Evolutionary conservation across 2,888 invertebrate species (phyloP).

Genomic region (Nomada goodeniana): DNA sequence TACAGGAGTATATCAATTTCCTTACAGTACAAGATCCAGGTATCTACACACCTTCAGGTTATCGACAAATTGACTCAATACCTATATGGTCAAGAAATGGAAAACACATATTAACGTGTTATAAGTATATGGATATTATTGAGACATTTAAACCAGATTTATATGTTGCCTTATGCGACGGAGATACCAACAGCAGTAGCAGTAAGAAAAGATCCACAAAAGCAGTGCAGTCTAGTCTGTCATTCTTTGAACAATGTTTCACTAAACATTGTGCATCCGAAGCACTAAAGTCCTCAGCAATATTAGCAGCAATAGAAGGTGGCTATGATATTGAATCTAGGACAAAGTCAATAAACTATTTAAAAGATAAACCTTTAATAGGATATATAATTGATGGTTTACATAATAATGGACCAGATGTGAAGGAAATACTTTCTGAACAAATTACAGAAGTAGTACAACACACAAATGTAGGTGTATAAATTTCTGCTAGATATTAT

Average conservation of each 20-base stretch:
- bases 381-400: constrained; percentile 94
- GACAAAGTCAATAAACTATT: constrained; percentile 87
- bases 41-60: constrained; percentile 88
- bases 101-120: constrained; percentile 88
- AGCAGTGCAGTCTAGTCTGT: constrained; percentile 89
- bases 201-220: constrained; percentile 90
- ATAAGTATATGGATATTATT: constrained; percentile 91
- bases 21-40: constrained; percentile 89
- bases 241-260: constrained; percentile 89
- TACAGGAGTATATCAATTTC: constrained; percentile 85
- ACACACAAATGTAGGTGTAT: constrained; percentile 87
- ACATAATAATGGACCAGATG: constrained; percentile 89
- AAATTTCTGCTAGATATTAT: background rate
- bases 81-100: constrained; percentile 93
- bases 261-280: constrained; percentile 87
- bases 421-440: constrained; percentile 85
- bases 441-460: constrained; percentile 87
- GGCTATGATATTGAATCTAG: constrained; percentile 89
- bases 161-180: constrained; percentile 93
- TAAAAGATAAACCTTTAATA: constrained; percentile 86
- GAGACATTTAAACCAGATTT: constrained; percentile 92
- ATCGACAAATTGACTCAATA: constrained; percentile 89
- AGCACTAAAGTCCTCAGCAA: constrained; percentile 83
- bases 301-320: constrained; percentile 91
- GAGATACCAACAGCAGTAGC: constrained; percentile 89